These are phyloP conservation scores for Myopa testacea DNA, from an alignment of 2,888 invertebrate species.

Conservation along the genomic window DNA sequence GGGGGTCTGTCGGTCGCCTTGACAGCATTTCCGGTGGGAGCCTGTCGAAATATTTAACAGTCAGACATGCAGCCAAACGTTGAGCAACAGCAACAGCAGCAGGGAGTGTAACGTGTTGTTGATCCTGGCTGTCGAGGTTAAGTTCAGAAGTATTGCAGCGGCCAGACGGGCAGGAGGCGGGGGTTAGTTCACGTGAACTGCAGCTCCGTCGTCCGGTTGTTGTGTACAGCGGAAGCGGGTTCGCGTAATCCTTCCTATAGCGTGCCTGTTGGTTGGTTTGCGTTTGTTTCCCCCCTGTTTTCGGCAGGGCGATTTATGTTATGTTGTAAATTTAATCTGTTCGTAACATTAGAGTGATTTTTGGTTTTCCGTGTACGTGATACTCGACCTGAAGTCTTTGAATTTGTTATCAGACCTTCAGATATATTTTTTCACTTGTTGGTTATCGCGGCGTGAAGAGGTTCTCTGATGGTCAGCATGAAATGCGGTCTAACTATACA, in stretches of 20 bases:
- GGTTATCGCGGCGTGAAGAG: too few species aligned
- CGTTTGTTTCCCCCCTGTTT: not conserved
- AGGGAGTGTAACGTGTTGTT: not conserved
- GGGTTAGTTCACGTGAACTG: too few species aligned
- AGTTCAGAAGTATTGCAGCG: too few species aligned
- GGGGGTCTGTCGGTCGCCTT: not conserved
- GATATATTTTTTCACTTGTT: too few species aligned
- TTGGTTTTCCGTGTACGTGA: not conserved
- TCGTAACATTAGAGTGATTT: not conserved
- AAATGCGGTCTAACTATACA: too few species aligned
- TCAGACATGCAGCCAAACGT: not conserved
- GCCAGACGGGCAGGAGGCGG: not conserved
- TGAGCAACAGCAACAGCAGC: not conserved
- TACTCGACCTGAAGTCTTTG: too few species aligned
- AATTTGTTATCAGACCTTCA: too few species aligned
- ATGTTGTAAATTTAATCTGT: not conserved
- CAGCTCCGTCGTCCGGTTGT: too few species aligned
- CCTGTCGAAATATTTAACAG: constrained; percentile 9
- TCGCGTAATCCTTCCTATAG: too few species aligned
- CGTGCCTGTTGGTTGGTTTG: not conserved
- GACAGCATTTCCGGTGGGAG: constrained; percentile 9
- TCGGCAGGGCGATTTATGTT: not conserved
- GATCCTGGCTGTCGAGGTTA: not conserved
- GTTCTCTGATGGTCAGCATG: too few species aligned
- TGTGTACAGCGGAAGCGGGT: too few species aligned